Percentiles rank a stretch among this genome's conserved stretches.
phyloP scores from a whole-genome alignment of 2,888 invertebrate species.

The Orchestes rusci region DNA sequence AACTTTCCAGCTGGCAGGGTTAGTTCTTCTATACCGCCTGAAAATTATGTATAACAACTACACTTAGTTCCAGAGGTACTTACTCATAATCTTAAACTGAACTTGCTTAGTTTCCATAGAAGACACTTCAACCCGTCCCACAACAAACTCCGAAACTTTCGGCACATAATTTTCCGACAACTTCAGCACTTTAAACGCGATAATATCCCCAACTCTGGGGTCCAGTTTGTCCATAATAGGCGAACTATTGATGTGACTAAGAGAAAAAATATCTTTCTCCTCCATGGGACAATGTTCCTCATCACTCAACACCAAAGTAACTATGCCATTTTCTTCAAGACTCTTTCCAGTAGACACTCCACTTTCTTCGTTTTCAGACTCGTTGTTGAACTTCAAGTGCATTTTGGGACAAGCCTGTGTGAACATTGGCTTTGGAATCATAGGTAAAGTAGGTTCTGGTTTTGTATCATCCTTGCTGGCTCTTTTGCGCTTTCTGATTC shows the following conservation, averaged over 20 bases:
- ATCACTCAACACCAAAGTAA: constrained; percentile 4
- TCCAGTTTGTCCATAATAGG: constrained; percentile 10
- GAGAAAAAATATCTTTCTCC: constrained; percentile 6
- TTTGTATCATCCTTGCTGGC: constrained; percentile 5
- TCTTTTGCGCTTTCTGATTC: constrained; percentile 6
- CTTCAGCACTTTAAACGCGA: constrained; percentile 12
- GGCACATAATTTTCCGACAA: constrained; percentile 9
- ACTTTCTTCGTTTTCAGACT: not conserved
- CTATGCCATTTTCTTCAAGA: not conserved
- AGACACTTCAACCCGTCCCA: constrained; percentile 6
- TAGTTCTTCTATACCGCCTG: not conserved
- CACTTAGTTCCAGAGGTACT: constrained; percentile 1
- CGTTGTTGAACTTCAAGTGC: constrained; percentile 9
- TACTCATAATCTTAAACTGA: constrained; percentile 11
- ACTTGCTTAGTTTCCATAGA: constrained; percentile 4
- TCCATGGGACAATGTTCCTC: constrained; percentile 7
- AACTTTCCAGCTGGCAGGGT: not conserved
- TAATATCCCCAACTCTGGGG: constrained; percentile 11
- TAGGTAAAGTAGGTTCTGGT: not conserved
- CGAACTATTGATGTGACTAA: constrained; percentile 6
- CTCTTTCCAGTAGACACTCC: too few species aligned
- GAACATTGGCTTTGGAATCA: not conserved
- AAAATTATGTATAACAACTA: not conserved
- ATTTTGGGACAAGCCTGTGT: constrained; percentile 7
- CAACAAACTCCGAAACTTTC: constrained; percentile 7